These are phyloP conservation scores for Cheilosia pagana DNA, from an alignment of 2,888 invertebrate species.

Conservation along the genomic window DNA sequence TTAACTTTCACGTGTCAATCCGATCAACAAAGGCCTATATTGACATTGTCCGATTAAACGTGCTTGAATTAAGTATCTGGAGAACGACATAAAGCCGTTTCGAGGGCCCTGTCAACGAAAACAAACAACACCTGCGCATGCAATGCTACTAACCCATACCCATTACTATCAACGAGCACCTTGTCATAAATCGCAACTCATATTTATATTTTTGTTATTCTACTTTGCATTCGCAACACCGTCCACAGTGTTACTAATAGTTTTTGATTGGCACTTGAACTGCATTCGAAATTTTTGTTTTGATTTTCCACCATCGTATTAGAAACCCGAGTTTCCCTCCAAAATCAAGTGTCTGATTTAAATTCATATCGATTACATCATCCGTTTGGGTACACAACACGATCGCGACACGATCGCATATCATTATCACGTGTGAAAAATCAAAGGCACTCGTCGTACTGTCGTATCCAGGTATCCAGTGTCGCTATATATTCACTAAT, in stretches of 20 bases:
- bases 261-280: constrained; percentile 46
- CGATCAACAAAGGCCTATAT: constrained; percentile 2
- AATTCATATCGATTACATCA: constrained; percentile 22
- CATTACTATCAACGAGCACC: constrained; percentile 47
- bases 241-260: constrained; percentile 40
- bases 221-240: constrained; percentile 50
- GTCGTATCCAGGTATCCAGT: constrained; percentile 25
- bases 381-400: not conserved
- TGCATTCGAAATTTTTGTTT: constrained; percentile 54
- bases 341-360: not conserved
- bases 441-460: constrained; percentile 22
- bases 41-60: constrained; percentile 63
- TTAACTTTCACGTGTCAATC: constrained; percentile 57
- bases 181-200: constrained; percentile 65
- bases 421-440: constrained; percentile 55
- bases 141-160: constrained; percentile 28
- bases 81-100: constrained; percentile 50
- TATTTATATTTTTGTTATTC: constrained; percentile 43
- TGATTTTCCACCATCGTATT: constrained; percentile 26
- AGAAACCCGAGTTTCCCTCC: constrained; percentile 13
- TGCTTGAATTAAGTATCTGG: constrained; percentile 39
- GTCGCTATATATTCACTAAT: constrained; percentile 26
- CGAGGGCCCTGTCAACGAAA: constrained; percentile 35
- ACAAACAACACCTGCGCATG: constrained; percentile 61
- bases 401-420: constrained; percentile 14